phyloP scores from a whole-genome alignment of 2,797 vertebrate genomes.

The Hydrophis major region DNA sequence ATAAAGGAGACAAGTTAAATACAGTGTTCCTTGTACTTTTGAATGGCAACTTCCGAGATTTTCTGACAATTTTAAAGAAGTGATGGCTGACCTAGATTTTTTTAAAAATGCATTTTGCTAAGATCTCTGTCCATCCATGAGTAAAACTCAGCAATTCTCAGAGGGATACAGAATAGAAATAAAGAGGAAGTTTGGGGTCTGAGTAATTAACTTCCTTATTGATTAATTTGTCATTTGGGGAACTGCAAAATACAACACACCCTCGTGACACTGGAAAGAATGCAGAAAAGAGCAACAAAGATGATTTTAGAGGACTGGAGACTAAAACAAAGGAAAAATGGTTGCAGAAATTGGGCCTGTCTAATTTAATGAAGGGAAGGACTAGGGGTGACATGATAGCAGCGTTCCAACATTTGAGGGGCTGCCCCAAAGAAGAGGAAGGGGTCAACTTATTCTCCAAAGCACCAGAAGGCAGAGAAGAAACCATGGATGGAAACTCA shows the following conservation, averaged over 20 bases:
- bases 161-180: not conserved
- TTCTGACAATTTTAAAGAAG: not conserved
- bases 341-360: not conserved
- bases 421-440: too few relatives aligned
- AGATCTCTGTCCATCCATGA: not conserved
- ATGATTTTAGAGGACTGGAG: not conserved
- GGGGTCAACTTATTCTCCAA: too few relatives aligned
- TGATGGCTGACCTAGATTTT: not conserved
- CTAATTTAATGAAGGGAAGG: not conserved
- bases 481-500: too few relatives aligned
- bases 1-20: not conserved
- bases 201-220: not conserved
- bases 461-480: too few relatives aligned
- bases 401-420: too few relatives aligned
- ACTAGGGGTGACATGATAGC: too few relatives aligned
- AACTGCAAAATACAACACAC: not conserved
- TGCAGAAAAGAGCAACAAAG: not conserved
- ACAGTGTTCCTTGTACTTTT: not conserved
- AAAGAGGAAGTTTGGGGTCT: not conserved
- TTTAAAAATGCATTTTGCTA: not conserved
- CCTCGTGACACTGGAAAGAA: not conserved
- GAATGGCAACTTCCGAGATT: not conserved
- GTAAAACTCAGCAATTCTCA: not conserved
- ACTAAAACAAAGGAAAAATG: not conserved
- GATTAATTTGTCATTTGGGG: not conserved